phyloP scores from a whole-genome alignment of 2,113 vertebrate genomes.

The Myotis davidii region DNA sequence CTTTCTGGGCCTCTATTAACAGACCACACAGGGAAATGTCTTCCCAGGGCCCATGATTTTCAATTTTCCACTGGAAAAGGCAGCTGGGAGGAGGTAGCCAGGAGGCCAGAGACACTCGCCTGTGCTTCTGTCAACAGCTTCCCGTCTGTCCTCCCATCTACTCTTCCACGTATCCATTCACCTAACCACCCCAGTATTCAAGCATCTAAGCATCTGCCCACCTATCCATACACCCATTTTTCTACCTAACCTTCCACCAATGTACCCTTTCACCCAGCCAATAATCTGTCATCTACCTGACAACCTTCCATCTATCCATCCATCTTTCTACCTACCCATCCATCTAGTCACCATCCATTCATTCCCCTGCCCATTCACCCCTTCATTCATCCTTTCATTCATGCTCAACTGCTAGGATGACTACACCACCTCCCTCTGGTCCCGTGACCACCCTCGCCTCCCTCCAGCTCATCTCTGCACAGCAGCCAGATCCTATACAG shows the following conservation, averaged over 20 bases:
- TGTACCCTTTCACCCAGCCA: not conserved
- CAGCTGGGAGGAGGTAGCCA: constrained; percentile 54
- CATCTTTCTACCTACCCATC: not conserved
- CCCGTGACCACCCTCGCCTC: too few relatives aligned
- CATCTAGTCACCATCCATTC: not conserved
- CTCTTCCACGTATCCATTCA: not conserved
- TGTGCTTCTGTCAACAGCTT: not conserved
- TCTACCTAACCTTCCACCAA: not conserved
- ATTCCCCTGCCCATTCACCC: not conserved
- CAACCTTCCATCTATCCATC: not conserved
- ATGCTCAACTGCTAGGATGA: too few relatives aligned
- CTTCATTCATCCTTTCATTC: not conserved
- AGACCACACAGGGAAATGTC: constrained; percentile 74
- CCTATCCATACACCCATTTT: not conserved
- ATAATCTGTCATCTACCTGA: not conserved
- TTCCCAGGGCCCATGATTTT: constrained; percentile 67
- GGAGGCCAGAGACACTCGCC: not conserved
- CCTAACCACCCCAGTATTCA: not conserved
- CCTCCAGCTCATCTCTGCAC: too few relatives aligned
- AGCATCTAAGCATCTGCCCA: not conserved
- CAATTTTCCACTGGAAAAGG: constrained; percentile 73
- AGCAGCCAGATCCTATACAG: too few relatives aligned
- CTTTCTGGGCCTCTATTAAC: constrained; percentile 77
- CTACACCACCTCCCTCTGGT: too few relatives aligned
- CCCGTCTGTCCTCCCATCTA: not conserved